These are phyloP conservation scores for Brachyhypopomus occidentalis DNA, from an alignment of 2,113 vertebrate species.

Conservation along the genomic window DNA sequence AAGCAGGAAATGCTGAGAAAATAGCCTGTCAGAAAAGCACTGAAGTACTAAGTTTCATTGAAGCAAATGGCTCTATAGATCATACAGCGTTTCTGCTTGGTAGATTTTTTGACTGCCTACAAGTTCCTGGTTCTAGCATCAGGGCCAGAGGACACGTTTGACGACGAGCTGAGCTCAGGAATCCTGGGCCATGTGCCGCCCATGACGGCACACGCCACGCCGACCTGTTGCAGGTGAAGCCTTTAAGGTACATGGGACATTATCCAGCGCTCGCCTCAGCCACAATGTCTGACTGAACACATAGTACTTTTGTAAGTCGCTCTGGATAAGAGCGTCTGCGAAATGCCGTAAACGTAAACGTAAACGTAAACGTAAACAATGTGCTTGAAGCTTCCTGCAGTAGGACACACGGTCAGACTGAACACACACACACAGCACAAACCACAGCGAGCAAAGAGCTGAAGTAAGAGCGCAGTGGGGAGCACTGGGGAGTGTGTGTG, in stretches of 20 bases:
- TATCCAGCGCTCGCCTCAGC: not conserved
- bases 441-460: not conserved
- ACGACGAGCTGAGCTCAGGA: not conserved
- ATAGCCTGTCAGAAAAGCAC: not conserved
- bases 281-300: no score
- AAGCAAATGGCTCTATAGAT: not conserved
- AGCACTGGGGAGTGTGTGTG: no score
- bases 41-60: not conserved
- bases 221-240: not conserved
- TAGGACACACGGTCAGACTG: not conserved
- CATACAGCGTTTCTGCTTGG: slow-evolving; percentile 1
- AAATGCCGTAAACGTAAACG: no score
- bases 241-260: not conserved
- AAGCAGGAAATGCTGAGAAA: not conserved
- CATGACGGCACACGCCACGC: not conserved
- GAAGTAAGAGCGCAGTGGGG: not conserved
- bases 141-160: not conserved
- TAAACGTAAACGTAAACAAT: not conserved
- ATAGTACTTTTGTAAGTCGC: no score
- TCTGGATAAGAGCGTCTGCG: no score
- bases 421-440: not conserved
- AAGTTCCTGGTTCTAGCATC: not conserved
- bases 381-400: not conserved
- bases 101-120: not conserved
- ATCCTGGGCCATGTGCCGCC: not conserved